A percentile compares a stretch with the other conserved stretches of the same genome.
Conservation (phyloP, 2,888 invertebrate species). For the Andrena flavipes region DNA sequence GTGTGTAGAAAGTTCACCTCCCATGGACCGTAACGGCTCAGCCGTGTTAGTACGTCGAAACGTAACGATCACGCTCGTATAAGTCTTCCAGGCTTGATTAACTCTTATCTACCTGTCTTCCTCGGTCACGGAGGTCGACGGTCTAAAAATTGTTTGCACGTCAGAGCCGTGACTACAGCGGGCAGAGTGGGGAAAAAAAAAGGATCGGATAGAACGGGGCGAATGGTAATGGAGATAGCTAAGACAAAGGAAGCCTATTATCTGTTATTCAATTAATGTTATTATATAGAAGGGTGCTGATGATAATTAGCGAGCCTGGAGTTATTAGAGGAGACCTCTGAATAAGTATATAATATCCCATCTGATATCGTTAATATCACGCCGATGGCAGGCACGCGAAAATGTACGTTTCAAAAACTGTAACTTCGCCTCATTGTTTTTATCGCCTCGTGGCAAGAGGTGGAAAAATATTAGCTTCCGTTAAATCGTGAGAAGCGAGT, state of each 20-base stretch:
- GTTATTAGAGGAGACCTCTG: conserved; percentile 33
- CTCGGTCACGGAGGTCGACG: neutral
- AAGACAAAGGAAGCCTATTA: neutral
- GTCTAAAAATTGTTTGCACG: conserved; percentile 23
- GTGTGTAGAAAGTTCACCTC: conserved; percentile 15
- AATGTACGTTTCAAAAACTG: neutral
- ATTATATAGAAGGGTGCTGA: neutral
- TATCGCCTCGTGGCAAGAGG: neutral
- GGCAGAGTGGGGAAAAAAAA: neutral
- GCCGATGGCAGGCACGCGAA: neutral
- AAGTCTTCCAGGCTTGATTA: conserved; percentile 39
- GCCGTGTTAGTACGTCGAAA: conserved; percentile 27
- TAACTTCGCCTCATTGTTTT: neutral
- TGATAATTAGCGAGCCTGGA: conserved; percentile 26
- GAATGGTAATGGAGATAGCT: neutral
- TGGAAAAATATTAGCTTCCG: conserved; percentile 34
- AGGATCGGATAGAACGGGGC: neutral
- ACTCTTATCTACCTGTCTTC: conserved; percentile 16
- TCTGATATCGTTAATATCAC: conserved; percentile 1
- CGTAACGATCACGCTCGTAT: conserved; percentile 35
- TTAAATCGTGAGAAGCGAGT: conserved; percentile 18
- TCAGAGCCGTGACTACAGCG: neutral
- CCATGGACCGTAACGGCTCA: conserved; percentile 23
- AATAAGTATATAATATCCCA: conserved; percentile 9
- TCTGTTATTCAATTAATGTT: conserved; percentile 43